Percentiles rank a stretch among this genome's conserved stretches.
These are phyloP conservation scores for Dusona sp. DNA, from an alignment of 2,888 invertebrate species.

Conservation along the genomic window DNA sequence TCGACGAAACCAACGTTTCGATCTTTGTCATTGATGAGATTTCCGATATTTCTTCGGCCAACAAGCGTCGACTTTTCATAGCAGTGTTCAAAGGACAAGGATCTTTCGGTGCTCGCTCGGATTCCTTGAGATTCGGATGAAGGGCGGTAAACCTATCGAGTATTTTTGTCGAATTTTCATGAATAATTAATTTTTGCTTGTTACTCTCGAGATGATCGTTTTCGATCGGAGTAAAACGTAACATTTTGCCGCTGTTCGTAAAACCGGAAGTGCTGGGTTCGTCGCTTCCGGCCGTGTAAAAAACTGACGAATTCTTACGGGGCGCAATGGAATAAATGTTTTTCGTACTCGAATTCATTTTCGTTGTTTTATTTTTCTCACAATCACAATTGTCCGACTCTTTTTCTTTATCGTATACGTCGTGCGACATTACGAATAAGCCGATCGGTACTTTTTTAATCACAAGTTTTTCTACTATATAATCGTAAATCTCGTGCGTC, in stretches of 20 bases:
- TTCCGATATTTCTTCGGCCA: conserved; percentile 72
- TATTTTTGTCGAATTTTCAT: conserved; percentile 31
- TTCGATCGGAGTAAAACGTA: conserved; percentile 59
- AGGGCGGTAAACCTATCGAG: conserved; percentile 67
- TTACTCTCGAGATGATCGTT: conserved; percentile 26
- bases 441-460: conserved; percentile 74
- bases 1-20: conserved; percentile 5
- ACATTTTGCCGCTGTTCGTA: conserved; percentile 43
- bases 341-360: neutral
- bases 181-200: conserved; percentile 20
- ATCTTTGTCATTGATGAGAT: conserved; percentile 56
- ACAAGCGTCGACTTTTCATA: conserved; percentile 62
- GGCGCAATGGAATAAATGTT: conserved; percentile 48
- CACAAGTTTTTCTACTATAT: conserved; percentile 76
- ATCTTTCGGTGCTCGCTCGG: conserved; percentile 70
- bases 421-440: conserved; percentile 67
- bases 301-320: conserved; percentile 43
- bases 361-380: conserved; percentile 2
- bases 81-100: conserved; percentile 62
- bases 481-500: conserved; percentile 71
- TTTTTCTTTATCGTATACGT: conserved; percentile 42
- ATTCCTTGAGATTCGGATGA: conserved; percentile 71
- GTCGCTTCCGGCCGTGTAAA: conserved; percentile 45
- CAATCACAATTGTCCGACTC: conserved; percentile 11
- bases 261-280: conserved; percentile 54